Evolutionary conservation across 2,797 vertebrate genomes (phyloP).

Genomic region (Brotula barbata): DNA sequence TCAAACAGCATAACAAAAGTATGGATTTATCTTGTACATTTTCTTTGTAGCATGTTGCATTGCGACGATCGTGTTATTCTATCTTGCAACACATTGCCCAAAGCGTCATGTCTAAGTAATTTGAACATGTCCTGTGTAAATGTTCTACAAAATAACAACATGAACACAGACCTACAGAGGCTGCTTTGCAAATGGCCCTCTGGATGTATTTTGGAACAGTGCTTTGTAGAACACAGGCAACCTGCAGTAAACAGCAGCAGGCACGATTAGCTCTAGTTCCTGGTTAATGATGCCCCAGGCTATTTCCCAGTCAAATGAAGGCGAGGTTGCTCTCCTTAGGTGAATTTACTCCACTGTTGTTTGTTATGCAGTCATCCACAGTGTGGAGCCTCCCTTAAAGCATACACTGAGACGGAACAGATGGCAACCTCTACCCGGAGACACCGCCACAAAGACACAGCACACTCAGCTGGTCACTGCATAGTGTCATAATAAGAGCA

Average conservation of each 20-base stretch:
- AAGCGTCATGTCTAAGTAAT: conserved; percentile 18
- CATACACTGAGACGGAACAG: conserved; percentile 76
- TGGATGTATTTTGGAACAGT: conserved; percentile 40
- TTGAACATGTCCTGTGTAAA: too few species aligned
- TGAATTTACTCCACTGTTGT: conserved; percentile 67
- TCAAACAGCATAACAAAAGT: background rate
- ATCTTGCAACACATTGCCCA: conserved; percentile 2
- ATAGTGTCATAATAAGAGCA: conserved; percentile 53
- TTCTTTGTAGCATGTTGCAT: background rate
- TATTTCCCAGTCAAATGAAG: conserved; percentile 85
- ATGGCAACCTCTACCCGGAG: conserved; percentile 68
- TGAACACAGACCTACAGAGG: conserved; percentile 17
- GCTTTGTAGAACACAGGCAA: conserved; percentile 44
- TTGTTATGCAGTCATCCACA: conserved; percentile 67
- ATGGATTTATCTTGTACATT: too few species aligned
- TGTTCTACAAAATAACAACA: conserved; percentile 5
- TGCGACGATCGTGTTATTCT: too few species aligned
- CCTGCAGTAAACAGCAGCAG: conserved; percentile 39
- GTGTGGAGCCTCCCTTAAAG: conserved; percentile 70
- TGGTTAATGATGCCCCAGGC: conserved; percentile 68
- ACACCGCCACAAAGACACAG: conserved; percentile 64
- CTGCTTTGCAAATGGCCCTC: conserved; percentile 37
- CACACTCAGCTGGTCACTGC: conserved; percentile 39
- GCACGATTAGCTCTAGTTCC: conserved; percentile 53
- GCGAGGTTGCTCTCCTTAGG: conserved; percentile 61